Evolutionary conservation across 2,797 vertebrate genomes (phyloP), one percentile per base, ranked within the genome.

Genomic region (Amblyraja radiata): DNA sequence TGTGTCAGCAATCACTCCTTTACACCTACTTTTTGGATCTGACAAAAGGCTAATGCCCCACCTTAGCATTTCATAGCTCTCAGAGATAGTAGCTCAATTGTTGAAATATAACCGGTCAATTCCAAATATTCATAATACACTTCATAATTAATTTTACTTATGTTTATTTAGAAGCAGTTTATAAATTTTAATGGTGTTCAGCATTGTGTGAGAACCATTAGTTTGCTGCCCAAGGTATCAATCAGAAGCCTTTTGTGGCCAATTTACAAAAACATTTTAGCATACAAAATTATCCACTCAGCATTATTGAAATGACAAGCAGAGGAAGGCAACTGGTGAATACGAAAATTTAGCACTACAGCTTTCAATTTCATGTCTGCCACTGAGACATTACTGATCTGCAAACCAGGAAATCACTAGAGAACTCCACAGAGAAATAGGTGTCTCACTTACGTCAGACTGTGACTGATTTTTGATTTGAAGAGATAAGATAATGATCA

Each of bases 401-500:
- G 39, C 91, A 91, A 91, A 91, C 63, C 36, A 73, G 74, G 88
- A 91, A 91, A 74, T 63, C 88, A 91, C 88, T 6, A 91, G 88
- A 91, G 88, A 91, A 91, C 88, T 25, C 68, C 71, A 91, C 88
- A 73, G 65, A 91, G 65, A 63, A 91, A 91, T 21, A 91, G 88
- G 32, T 91, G 23, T 54, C 36, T 73, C 68, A 91, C 18, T 91
- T 73, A 74, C 16, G 73, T 91, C 88, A 73, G 68, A 36, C 68
- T 91, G 23, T 71, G 88, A 91, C 46, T 74, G 68, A 91, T 73
- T 91, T 91, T 91, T 36, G 68, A 91, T 91, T 73, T 91, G 88
- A 74, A 91, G 88, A 54, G 88, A 91, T 68, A 91, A 65, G 88
- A 91, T 91, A 88, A 74, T 73, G 68, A 91, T 91, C 63, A 91